Evolutionary conservation across 2,888 invertebrate species (phyloP).

Genomic region (Vanessa cardui): DNA sequence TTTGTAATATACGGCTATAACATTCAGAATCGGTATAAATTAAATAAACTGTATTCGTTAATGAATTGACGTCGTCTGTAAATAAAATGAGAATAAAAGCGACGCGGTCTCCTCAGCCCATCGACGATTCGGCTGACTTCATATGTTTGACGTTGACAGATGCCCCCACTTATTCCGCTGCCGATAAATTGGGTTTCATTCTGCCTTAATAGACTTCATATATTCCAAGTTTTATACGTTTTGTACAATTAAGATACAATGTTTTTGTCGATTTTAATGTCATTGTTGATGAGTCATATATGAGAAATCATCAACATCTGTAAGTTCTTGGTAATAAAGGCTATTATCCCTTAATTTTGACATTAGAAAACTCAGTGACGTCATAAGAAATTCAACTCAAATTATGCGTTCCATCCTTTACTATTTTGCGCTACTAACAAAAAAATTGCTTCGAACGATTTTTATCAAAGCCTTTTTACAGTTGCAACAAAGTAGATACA

Average conservation of each 20-base stretch:
- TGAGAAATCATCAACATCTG: too few relatives aligned
- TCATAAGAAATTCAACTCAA: too few relatives aligned
- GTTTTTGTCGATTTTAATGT: not conserved
- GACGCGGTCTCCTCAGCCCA: not conserved
- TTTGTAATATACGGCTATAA: not conserved
- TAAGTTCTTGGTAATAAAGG: too few relatives aligned
- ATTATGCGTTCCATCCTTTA: not conserved
- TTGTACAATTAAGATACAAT: slow-evolving; percentile 4
- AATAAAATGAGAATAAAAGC: slow-evolving; percentile 9
- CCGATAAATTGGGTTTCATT: slow-evolving; percentile 27
- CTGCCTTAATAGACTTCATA: slow-evolving; percentile 11
- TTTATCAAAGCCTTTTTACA: not conserved
- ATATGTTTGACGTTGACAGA: slow-evolving; percentile 41
- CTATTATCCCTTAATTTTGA: too few relatives aligned
- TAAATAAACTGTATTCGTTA: not conserved
- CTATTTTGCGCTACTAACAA: not conserved
- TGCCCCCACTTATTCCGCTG: slow-evolving; percentile 33
- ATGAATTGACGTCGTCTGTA: not conserved
- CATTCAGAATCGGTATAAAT: not conserved
- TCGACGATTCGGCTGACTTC: slow-evolving; percentile 34
- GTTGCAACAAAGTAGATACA: not conserved
- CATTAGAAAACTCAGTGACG: too few relatives aligned
- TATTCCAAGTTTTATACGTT: slow-evolving; percentile 1
- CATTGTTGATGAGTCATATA: not conserved
- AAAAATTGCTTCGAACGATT: not conserved